phyloP scores from a whole-genome alignment of 2,888 invertebrate genomes.

The Acrocyrtus sp. region DNA sequence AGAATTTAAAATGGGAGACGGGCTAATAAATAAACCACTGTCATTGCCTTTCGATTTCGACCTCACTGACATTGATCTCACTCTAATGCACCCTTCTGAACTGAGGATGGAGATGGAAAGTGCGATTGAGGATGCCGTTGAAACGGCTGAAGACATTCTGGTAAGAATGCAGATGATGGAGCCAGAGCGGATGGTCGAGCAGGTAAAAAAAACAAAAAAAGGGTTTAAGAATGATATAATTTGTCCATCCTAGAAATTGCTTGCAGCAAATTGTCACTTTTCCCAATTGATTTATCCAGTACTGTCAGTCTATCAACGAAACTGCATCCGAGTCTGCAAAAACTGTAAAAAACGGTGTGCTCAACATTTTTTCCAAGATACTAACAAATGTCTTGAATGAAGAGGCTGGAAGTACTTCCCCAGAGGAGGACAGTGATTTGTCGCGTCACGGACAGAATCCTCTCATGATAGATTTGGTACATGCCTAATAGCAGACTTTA shows the following conservation, averaged over 20 bases:
- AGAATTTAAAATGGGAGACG: slow-evolving; percentile 25
- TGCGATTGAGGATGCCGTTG: slow-evolving; percentile 44
- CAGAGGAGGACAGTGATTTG: not conserved
- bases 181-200: slow-evolving; percentile 51
- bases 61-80: slow-evolving; percentile 13
- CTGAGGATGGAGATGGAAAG: slow-evolving; percentile 49
- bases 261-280: slow-evolving; percentile 10
- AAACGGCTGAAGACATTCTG: slow-evolving; percentile 47
- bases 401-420: too few species aligned
- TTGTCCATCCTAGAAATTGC: too few species aligned
- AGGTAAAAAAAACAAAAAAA: slow-evolving; percentile 30
- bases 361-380: slow-evolving; percentile 48
- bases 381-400: slow-evolving; percentile 41
- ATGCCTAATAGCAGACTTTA: too few species aligned
- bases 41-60: slow-evolving; percentile 40
- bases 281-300: slow-evolving; percentile 14
- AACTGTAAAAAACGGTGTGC: slow-evolving; percentile 50
- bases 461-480: slow-evolving; percentile 54
- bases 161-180: slow-evolving; percentile 51
- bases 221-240: too few species aligned
- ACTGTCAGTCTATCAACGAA: slow-evolving; percentile 47
- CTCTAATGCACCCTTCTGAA: slow-evolving; percentile 47
- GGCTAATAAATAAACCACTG: slow-evolving; percentile 29
- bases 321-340: slow-evolving; percentile 56
- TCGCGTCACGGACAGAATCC: slow-evolving; percentile 42